Percentiles rank a stretch among this genome's conserved stretches.
phyloP scores from a whole-genome alignment of 2,113 vertebrate genomes.

The Siphamia tubifer region DNA sequence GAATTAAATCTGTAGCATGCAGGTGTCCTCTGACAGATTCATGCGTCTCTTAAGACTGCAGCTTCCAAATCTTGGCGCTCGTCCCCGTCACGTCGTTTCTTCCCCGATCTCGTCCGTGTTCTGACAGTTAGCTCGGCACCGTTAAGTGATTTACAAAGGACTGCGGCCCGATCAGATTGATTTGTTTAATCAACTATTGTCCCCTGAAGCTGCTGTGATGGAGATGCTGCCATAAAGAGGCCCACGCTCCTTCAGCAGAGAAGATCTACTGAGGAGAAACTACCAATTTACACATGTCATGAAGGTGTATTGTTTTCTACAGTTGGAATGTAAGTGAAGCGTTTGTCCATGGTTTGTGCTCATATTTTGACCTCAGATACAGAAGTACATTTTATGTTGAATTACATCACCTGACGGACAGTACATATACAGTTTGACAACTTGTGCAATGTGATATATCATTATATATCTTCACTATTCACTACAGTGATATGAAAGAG shows the following conservation, averaged over 20 bases:
- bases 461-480: constrained; percentile 72
- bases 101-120: constrained; percentile 50
- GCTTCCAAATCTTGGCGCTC: constrained; percentile 26
- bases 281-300: background rate
- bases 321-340: constrained; percentile 64
- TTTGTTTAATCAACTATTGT: constrained; percentile 42
- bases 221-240: background rate
- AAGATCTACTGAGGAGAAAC: constrained; percentile 8
- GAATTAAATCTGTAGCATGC: constrained; percentile 38
- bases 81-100: constrained; percentile 16
- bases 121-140: constrained; percentile 32
- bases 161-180: constrained; percentile 44
- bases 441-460: constrained; percentile 75
- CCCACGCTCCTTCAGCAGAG: constrained; percentile 13
- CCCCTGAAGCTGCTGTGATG: constrained; percentile 26
- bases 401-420: constrained; percentile 59
- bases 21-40: constrained; percentile 42
- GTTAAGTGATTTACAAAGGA: constrained; percentile 39
- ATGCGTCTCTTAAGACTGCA: constrained; percentile 27
- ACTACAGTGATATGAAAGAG: constrained; percentile 67
- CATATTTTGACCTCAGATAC: constrained; percentile 56
- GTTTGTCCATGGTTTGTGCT: constrained; percentile 52
- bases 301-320: constrained; percentile 53
- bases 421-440: constrained; percentile 69
- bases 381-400: constrained; percentile 60